Evolutionary conservation across 2,888 invertebrate genomes (phyloP), one percentile per base, ranked within the genome.

Genomic region (Prostheceraeus crozeri): DNA sequence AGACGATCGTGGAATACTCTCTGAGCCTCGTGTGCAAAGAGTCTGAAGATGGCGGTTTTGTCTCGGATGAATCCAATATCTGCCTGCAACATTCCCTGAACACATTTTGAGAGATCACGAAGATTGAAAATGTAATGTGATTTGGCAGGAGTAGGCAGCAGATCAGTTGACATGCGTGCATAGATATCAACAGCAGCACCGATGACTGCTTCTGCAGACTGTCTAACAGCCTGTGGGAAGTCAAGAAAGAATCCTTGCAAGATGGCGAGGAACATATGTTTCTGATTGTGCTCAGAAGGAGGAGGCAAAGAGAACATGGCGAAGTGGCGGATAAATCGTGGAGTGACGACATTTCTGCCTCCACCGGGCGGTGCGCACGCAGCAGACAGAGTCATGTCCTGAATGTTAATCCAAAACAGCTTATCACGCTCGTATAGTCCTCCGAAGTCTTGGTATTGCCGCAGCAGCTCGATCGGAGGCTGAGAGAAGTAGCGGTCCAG

Each of bases 371-470:
- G 76, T 14, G 74, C 77, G 69, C 77, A 77, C 0, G 77, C 77
- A 30, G 76, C 72, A 33, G 72, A 72, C 52, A 77, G 64, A 0
- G 87, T 84, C 35, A 89, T 85, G 73, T 89, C 86, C 71, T 75
- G 67, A n/a, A 90, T 84, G 6, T 84, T 82, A 72, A 87, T 89
- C 89, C 89, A 90, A 72, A 84, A 87, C 46, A 89, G 75, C 71
- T 87, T 89, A 61, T 87, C 85, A 55, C 89, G 82, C 71, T 90
- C 90, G 72, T 87, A 90, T 57, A 89, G 78, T 0, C 89, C 90
- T 27, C 83, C 82, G 68, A 83, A 85, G 72, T 87, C 87, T 60
- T 84, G 76, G 66, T 83, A 81, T 77, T 87, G 86, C 83, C 89
- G 81, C 23, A 77, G 68, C 16, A 77, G 68, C 63, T 77, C 77